phyloP scores from a whole-genome alignment of 2,113 vertebrate species.

The rabbit (Oryctolagus cuniculus) region mOryCun1.1 NC_091434.1:6192001-6192500 shows the following conservation, averaged over 20 bases:
- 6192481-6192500: rapidly evolving
- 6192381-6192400: background rate
- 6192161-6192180: background rate
- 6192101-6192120: too few relatives aligned
- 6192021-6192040: too few relatives aligned
- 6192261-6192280: background rate
- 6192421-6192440: too few relatives aligned
- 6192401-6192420: background rate
- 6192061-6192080: too few relatives aligned
- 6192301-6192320: background rate
- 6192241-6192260: background rate
- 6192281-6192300: background rate
- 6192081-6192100: too few relatives aligned
- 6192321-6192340: background rate
- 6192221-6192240: background rate
- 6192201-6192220: background rate
- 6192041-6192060: too few relatives aligned
- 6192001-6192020: too few relatives aligned
- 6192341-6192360: background rate
- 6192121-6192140: too few relatives aligned
- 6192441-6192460: background rate
- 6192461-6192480: background rate
- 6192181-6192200: background rate
- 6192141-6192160: background rate
- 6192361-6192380: too few relatives aligned